phyloP scores from a whole-genome alignment of 2,888 invertebrate genomes.

The Aelia acuminata region DNA sequence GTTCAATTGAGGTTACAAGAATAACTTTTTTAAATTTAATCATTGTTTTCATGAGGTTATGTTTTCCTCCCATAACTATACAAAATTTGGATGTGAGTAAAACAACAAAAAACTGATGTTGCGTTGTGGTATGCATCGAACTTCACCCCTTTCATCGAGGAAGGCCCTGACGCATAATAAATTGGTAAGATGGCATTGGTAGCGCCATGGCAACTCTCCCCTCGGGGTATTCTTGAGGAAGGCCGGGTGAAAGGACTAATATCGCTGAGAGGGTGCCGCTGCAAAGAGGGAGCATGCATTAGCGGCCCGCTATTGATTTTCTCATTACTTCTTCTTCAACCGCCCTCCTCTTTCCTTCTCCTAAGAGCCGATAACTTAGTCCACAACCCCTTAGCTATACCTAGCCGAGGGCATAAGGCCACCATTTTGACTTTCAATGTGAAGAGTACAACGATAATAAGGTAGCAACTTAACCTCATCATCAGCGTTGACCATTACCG shows the following conservation, averaged over 20 bases:
- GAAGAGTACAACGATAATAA: too few species aligned
- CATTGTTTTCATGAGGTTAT: too few species aligned
- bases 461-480: too few species aligned
- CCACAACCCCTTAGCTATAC: not conserved
- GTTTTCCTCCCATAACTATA: not conserved
- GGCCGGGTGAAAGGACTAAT: constrained; percentile 32
- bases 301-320: constrained; percentile 32
- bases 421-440: too few species aligned
- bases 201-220: not conserved
- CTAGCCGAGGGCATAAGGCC: not conserved
- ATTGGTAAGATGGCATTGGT: constrained; percentile 37
- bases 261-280: constrained; percentile 18
- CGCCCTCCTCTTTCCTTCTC: not conserved
- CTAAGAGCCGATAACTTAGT: constrained; percentile 30
- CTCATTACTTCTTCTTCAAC: constrained; percentile 40
- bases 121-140: not conserved
- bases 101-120: not conserved
- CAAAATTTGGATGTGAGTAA: not conserved
- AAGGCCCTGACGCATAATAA: constrained; percentile 23
- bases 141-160: constrained; percentile 16
- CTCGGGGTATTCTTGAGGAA: constrained; percentile 14
- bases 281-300: constrained; percentile 44
- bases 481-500: too few species aligned
- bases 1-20: too few species aligned
- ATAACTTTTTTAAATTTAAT: too few species aligned